phyloP scores from a whole-genome alignment of 2,888 invertebrate genomes.

The Nomada fucata region DNA sequence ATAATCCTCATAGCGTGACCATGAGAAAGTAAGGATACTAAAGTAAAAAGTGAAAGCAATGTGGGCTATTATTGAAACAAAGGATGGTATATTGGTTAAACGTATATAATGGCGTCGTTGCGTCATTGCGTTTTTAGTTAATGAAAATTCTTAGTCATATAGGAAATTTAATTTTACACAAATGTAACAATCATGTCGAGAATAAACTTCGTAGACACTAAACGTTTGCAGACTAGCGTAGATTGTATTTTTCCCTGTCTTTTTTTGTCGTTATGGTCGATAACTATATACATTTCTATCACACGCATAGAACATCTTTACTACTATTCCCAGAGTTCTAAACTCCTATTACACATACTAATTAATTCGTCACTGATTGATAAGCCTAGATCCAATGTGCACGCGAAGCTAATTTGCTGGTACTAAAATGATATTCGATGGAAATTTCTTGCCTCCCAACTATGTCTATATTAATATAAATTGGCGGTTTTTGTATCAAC shows the following conservation, averaged over 20 bases:
- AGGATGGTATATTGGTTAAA: constrained; percentile 44
- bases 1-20: constrained; percentile 68
- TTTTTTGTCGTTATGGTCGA: neutral
- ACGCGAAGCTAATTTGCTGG: neutral
- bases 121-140: neutral
- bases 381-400: neutral
- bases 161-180: neutral
- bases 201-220: too few relatives aligned
- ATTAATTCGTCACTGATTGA: neutral
- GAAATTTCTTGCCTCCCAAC: neutral
- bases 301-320: too few relatives aligned
- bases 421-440: neutral
- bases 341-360: neutral
- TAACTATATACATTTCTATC: neutral
- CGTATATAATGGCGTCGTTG: constrained; percentile 21
- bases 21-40: constrained; percentile 69
- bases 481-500: neutral
- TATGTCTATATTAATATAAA: neutral
- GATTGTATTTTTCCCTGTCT: neutral
- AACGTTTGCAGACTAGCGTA: too few relatives aligned
- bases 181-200: neutral
- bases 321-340: too few relatives aligned
- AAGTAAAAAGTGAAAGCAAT: constrained; percentile 71
- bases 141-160: neutral
- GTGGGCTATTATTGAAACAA: constrained; percentile 69